Evolutionary conservation across 2,888 invertebrate genomes (phyloP).

Genomic region (Parasteatoda lunata): DNA sequence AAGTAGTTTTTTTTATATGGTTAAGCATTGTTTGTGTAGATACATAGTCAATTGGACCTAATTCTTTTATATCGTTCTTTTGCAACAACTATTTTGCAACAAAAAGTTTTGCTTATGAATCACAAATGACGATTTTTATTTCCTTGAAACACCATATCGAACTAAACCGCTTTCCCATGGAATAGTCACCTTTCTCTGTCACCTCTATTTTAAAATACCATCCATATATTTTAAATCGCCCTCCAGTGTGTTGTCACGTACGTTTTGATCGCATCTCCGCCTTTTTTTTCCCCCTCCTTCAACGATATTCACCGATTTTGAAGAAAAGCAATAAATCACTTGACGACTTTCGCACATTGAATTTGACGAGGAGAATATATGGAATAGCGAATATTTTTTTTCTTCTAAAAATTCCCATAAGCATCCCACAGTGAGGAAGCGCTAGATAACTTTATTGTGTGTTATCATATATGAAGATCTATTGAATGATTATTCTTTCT

Average conservation of each 20-base stretch:
- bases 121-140: too few relatives aligned
- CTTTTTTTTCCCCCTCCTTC: not conserved
- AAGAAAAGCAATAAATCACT: conserved; percentile 1
- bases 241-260: conserved; percentile 3
- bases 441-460: not conserved
- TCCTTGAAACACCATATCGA: too few relatives aligned
- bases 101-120: too few relatives aligned
- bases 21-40: too few relatives aligned
- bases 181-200: not conserved
- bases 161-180: not conserved
- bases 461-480: too few relatives aligned
- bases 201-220: not conserved
- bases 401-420: too few relatives aligned
- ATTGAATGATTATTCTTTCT: too few relatives aligned
- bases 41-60: too few relatives aligned
- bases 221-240: not conserved
- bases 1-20: too few relatives aligned
- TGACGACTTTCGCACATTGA: not conserved
- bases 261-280: not conserved
- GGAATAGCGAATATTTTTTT: not conserved
- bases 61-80: too few relatives aligned
- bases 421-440: not conserved
- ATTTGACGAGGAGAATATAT: not conserved
- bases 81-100: too few relatives aligned
- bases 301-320: not conserved